Conservation (phyloP, 2,888 invertebrate genomes). For the Choreutis nemorana region DNA sequence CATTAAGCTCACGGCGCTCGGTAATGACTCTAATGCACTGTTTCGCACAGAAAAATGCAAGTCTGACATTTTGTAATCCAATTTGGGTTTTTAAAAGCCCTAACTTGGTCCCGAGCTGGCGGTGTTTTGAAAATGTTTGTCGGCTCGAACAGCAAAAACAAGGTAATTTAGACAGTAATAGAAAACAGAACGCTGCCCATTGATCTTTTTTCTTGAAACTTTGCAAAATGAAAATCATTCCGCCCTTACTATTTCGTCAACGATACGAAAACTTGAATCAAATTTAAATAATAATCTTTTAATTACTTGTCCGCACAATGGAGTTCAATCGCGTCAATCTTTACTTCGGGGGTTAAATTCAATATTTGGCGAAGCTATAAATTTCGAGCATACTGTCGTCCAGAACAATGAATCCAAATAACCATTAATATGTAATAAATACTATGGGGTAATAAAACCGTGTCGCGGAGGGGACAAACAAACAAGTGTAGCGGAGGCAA, state of each 20-base stretch:
- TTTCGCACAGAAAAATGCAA: conserved; percentile 44
- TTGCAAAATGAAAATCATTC: neutral
- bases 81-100: conserved; percentile 27
- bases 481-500: conserved; percentile 56
- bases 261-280: conserved; percentile 7
- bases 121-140: conserved; percentile 3
- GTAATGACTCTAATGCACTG: conserved; percentile 48
- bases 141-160: neutral
- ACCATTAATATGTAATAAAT: conserved; percentile 68
- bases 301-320: conserved; percentile 37
- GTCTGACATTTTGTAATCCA: conserved; percentile 28
- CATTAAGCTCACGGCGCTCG: conserved; percentile 46
- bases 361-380: conserved; percentile 56
- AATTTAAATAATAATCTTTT: conserved; percentile 19
- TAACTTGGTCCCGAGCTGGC: conserved; percentile 21
- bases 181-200: conserved; percentile 1
- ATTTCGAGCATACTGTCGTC: conserved; percentile 62
- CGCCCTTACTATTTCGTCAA: neutral
- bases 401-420: conserved; percentile 65
- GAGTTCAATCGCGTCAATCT: conserved; percentile 29
- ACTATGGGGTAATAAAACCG: conserved; percentile 59
- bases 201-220: neutral
- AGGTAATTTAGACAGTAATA: conserved; percentile 18
- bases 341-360: conserved; percentile 37
- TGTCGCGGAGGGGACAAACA: conserved; percentile 56